These are phyloP conservation scores for Morpho achilles DNA, from an alignment of 2,888 invertebrate species.

Conservation along the genomic window DNA sequence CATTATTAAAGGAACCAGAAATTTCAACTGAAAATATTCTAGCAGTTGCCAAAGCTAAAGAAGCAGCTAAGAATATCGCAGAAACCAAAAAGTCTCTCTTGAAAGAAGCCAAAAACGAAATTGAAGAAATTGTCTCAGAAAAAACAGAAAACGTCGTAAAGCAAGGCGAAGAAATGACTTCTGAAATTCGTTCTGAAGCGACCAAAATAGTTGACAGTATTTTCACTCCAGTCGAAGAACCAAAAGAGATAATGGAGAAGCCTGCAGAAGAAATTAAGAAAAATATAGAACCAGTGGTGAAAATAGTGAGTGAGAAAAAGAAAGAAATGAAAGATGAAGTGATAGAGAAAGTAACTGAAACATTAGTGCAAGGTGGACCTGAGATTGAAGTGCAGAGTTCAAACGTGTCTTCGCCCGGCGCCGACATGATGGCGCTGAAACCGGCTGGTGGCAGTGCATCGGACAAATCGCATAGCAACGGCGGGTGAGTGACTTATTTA, in stretches of 20 bases:
- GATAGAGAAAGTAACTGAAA: constrained; percentile 55
- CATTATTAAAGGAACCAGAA: constrained; percentile 68
- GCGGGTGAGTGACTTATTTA: constrained; percentile 54
- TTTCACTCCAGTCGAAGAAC: constrained; percentile 69
- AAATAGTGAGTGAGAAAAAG: constrained; percentile 64
- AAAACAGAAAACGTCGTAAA: constrained; percentile 50
- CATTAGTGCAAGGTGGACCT: constrained; percentile 77
- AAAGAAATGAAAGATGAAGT: constrained; percentile 40
- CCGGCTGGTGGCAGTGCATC: constrained; percentile 50
- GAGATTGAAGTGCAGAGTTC: constrained; percentile 81
- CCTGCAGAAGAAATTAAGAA: constrained; percentile 39
- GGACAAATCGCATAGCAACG: constrained; percentile 67
- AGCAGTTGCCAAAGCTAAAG: constrained; percentile 41
- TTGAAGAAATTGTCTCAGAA: constrained; percentile 43
- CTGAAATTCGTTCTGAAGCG: constrained; percentile 60
- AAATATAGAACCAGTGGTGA: constrained; percentile 61
- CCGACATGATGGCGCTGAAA: constrained; percentile 41
- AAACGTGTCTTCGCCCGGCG: constrained; percentile 65
- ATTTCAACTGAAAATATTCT: constrained; percentile 69
- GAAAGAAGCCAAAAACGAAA: constrained; percentile 47
- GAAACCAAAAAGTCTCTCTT: constrained; percentile 50
- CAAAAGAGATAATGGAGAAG: constrained; percentile 44
- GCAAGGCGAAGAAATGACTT: constrained; percentile 47
- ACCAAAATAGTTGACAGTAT: constrained; percentile 68
- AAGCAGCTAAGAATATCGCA: constrained; percentile 41